Conservation (phyloP, 92 coral and sea anemone genomes). For the Porites divaricata region DNA sequence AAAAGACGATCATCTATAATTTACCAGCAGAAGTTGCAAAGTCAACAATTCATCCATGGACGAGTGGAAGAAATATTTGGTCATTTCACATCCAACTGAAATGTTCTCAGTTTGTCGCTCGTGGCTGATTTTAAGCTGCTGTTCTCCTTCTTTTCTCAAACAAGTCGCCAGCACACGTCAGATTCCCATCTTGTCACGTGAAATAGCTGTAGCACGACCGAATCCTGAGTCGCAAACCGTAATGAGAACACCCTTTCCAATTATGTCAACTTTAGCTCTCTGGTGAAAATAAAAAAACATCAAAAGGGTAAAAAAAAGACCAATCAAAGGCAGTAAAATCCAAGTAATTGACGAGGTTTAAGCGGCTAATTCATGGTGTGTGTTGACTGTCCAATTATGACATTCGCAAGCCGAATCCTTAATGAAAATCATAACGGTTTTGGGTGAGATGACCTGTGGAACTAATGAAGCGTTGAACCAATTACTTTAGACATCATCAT, state of each 20-base stretch:
- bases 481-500: too few species aligned
- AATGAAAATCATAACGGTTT: too few species aligned
- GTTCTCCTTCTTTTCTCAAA: too few species aligned
- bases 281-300: neutral
- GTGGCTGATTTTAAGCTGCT: slow-evolving; percentile 27
- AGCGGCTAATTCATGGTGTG: neutral
- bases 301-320: neutral
- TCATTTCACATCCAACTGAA: slow-evolving; percentile 55
- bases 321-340: neutral
- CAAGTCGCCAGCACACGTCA: too few species aligned
- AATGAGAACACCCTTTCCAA: slow-evolving; percentile 19
- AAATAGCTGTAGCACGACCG: too few species aligned
- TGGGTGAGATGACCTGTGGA: too few species aligned
- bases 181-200: too few species aligned
- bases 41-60: slow-evolving; percentile 59
- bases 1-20: too few species aligned
- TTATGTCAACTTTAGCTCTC: neutral
- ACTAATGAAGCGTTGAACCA: too few species aligned
- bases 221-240: too few species aligned
- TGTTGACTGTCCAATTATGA: too few species aligned
- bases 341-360: neutral
- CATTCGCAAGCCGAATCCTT: too few species aligned
- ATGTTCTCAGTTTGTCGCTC: slow-evolving; percentile 39
- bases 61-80: slow-evolving; percentile 64
- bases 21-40: slow-evolving; percentile 53